Conservation (phyloP, 64 coral and sea anemone genomes). For the Orbicella faveolata region DNA sequence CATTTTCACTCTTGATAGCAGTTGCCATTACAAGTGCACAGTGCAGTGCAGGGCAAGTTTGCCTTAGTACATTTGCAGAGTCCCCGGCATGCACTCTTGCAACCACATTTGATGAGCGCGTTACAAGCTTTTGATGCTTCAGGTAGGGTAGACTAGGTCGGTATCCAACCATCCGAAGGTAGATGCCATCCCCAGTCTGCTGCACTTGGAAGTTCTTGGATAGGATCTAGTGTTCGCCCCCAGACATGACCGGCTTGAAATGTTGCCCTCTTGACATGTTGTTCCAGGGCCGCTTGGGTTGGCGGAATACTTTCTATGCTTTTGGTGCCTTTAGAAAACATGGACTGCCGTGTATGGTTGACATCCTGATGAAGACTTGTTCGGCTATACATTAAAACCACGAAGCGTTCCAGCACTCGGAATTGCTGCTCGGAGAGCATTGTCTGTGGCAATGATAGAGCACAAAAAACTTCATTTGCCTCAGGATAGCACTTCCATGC, state of each 20-base stretch:
- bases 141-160: conserved; percentile 30
- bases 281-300: conserved; percentile 12
- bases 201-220: too few species aligned
- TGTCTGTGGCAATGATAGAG: conserved; percentile 22
- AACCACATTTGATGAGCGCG: conserved; percentile 58
- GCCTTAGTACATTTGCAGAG: conserved; percentile 53
- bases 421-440: too few species aligned
- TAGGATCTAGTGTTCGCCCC: too few species aligned
- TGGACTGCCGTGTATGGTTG: conserved; percentile 22
- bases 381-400: conserved; percentile 49
- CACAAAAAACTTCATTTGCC: conserved; percentile 20
- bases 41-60: conserved; percentile 25
- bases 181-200: too few species aligned
- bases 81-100: conserved; percentile 39
- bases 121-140: conserved; percentile 45
- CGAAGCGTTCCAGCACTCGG: too few species aligned
- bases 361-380: conserved; percentile 52
- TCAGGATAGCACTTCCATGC: conserved; percentile 35
- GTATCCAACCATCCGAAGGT: too few species aligned
- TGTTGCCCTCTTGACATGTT: too few species aligned
- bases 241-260: too few species aligned
- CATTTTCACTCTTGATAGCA: too few species aligned
- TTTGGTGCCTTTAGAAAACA: conserved; percentile 47
- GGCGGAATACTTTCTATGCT: conserved; percentile 56
- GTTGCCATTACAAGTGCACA: too few species aligned